phyloP scores from a whole-genome alignment of 2,888 invertebrate species.

The Plusia festucae region DNA sequence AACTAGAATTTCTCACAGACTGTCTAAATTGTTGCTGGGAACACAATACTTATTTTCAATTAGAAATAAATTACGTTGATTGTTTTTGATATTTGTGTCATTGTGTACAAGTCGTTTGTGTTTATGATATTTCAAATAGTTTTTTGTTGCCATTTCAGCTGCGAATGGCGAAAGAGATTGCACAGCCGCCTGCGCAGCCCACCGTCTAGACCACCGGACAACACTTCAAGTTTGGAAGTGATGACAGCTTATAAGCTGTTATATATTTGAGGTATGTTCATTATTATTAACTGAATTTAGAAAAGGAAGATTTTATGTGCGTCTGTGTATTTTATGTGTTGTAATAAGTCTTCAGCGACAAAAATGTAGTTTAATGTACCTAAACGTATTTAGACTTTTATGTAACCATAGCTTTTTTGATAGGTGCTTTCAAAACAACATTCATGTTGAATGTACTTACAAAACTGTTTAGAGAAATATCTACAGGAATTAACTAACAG shows the following conservation, averaged over 20 bases:
- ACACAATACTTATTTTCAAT: constrained; percentile 70
- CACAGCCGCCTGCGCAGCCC: constrained; percentile 17
- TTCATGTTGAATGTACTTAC: no score
- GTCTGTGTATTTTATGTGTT: neutral
- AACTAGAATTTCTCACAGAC: constrained; percentile 75
- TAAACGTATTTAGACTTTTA: no score
- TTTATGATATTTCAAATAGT: constrained; percentile 56
- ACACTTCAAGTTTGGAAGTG: constrained; percentile 8
- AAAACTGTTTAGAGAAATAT: no score
- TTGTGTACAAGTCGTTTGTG: constrained; percentile 41
- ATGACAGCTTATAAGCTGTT: neutral
- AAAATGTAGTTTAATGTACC: no score
- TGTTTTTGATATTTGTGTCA: constrained; percentile 59
- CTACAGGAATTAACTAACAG: no score
- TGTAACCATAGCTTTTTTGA: neutral
- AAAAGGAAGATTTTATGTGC: neutral
- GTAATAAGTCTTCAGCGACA: no score
- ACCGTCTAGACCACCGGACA: neutral
- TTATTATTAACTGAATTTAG: neutral
- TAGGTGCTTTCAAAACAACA: no score
- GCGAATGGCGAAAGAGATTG: constrained; percentile 26
- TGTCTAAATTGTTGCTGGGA: constrained; percentile 69
- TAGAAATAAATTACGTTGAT: constrained; percentile 64
- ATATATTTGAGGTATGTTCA: constrained; percentile 24
- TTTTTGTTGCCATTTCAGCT: constrained; percentile 68